Base-by-base conservation (phyloP, 2,797 vertebrate genomes). In the Heliangelus exortis region DNA sequence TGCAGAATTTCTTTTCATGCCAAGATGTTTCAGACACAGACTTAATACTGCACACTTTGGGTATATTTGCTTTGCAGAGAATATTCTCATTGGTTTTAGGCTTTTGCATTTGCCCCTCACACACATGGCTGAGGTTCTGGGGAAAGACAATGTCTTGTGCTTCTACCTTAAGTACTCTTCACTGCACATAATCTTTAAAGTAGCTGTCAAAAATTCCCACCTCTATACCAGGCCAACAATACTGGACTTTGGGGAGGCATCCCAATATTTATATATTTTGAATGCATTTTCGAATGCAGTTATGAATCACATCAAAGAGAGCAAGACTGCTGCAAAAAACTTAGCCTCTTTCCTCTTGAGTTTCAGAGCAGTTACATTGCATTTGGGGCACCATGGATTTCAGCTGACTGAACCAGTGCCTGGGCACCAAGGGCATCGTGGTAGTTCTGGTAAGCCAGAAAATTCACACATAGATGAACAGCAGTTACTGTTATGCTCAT, bases 141-240 rank as follows among this genome's bases (percentile, higher is more conserved):
- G 33, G 9, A 20, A 69, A 61, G 28, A 43, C 3, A 14, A 61
- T 45, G 10, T 12, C 62, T 48, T 41, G 36, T 15, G 12, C 16
- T 85, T 74, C 31, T 50, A 33, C 20, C 43, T 73, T 82, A 43
- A n/a, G 10, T 33, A 7, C 4, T 58, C 19, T 51, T 78, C 31
- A 7, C 12, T 63, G 36, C 36, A 50, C 0, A 0, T 20, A 26
- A 80, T 34, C 48, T 85, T 10, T 23, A 18, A 82, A 31, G 39
- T 7, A 62, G 58, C 3, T 15, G 31, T 15, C 25, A 66, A 71
- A 45, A 84, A 57, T 17, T n/a, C 2, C 3, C 18, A 63, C 18
- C 55, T 1, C 0, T 47, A 45, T 19, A 6, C 8, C 0, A 0
- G 4, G 4, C 20, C 19, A 26, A 39, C 51, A 21, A 4, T 14